Conservation (phyloP, 2,797 vertebrate genomes). For the Myiotriccus ornatus region DNA sequence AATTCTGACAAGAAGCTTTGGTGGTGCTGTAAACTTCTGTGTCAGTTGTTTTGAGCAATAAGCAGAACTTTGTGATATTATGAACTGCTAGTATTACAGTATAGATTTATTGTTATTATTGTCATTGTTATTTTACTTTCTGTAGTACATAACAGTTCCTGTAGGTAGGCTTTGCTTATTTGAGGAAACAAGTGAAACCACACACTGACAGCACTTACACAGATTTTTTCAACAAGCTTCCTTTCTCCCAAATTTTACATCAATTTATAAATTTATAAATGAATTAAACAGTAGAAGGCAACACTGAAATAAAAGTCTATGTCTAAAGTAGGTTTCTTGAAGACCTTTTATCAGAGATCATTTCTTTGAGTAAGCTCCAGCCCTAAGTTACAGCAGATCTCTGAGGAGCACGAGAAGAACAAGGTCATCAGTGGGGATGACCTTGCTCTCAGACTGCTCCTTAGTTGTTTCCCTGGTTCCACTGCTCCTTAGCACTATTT, state of each 20-base stretch:
- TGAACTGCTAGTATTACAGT: neutral
- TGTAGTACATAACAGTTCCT: neutral
- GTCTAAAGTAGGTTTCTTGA: neutral
- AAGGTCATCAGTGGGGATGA: neutral
- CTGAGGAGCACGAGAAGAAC: neutral
- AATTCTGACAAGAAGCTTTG: constrained; percentile 7
- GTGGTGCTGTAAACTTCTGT: neutral
- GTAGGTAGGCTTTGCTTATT: neutral
- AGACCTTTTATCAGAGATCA: neutral
- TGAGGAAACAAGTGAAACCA: neutral
- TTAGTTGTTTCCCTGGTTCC: neutral
- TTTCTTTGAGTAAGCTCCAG: neutral
- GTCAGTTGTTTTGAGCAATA: neutral
- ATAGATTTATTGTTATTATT: neutral
- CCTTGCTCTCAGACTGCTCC: neutral
- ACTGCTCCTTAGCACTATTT: neutral
- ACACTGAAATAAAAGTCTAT: neutral
- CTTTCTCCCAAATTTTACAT: neutral
- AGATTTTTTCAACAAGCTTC: neutral
- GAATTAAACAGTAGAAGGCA: neutral
- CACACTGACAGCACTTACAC: neutral
- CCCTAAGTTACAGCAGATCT: neutral
- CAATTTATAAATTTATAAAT: neutral
- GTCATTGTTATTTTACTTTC: neutral
- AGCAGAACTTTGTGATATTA: neutral